Evolutionary conservation across 2,888 invertebrate genomes (phyloP), one percentile per base, ranked within the genome.

Genomic region (Phasia obesa): DNA sequence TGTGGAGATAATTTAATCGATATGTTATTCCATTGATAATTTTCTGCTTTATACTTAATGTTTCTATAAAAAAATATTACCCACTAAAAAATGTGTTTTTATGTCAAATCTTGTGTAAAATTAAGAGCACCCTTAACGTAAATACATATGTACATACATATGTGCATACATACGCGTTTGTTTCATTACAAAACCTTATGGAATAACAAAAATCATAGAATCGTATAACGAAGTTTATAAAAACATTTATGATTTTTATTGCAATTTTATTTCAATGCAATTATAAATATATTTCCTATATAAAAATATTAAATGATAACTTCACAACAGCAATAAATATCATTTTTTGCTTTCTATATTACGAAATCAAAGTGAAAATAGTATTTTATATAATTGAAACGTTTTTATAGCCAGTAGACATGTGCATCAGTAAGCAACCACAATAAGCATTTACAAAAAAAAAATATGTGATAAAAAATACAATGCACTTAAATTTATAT

Each of bases 231-330:
- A 65, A 35, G 35, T 11, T 35, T 38, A 64, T 6, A 51, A 51
- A 35, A 38, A 9, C 21, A n/a, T 11, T 38, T 27, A 15, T 17
- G 4, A 25, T 15, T 69, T 19, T 44, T n/a, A 44, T 21, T 47
- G 31, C 13, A 19, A 17, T 27, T 55, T 44, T 55, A 4, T 11
- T 44, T 0, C 51, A 64, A 62, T 79, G 44, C 70, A 76, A 81
- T 71, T 71, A 71, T 60, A 21, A 53, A 76, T 60, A 65, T 53
- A 81, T 55, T 55, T 76, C 47, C 71, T 31, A 23, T 42, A 51
- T 44, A 27, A 53, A 60, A 60, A 38, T 57, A 21, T 44, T 6
- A 74, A 42, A 64, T 47, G 44, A 76, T 71, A 81, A 71, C 64
- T 70, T 81, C 60, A 65, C 47, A 38, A 23, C 17, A 31, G 51